Percentiles rank a stretch among this genome's conserved stretches.
Evolutionary conservation across 1,140 invertebrate genomes (phyloP).

Genomic region (Latrodectus geometricus): DNA sequence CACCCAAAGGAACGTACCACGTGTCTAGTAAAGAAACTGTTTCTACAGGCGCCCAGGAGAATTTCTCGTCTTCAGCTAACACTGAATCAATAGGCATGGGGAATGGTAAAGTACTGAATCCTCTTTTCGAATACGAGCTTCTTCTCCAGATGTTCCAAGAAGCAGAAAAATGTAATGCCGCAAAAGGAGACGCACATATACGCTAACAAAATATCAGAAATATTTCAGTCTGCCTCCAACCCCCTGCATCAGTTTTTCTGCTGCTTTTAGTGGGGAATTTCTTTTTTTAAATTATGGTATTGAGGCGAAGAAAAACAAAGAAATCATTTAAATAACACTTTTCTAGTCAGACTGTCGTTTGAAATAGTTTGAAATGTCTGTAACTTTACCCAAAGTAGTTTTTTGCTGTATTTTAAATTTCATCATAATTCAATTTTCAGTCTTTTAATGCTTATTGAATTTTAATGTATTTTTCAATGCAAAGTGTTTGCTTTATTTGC

Average conservation of each 20-base stretch:
- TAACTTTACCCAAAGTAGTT: no score
- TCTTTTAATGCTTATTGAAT: no score
- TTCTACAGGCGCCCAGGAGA: conserved; percentile 39
- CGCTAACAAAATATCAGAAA: conserved; percentile 18
- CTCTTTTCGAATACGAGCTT: conserved; percentile 33
- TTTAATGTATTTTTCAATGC: no score
- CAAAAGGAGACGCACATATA: not conserved
- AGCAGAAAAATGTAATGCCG: not conserved
- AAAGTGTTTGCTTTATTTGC: no score
- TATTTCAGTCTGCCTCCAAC: conserved; percentile 35
- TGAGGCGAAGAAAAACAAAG: conserved; percentile 31
- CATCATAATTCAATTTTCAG: no score
- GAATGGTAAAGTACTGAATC: conserved; percentile 50
- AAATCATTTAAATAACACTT: conserved; percentile 45
- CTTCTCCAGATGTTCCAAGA: conserved; percentile 34
- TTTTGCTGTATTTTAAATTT: no score
- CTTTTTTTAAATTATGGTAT: not conserved
- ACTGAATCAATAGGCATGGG: conserved; percentile 51
- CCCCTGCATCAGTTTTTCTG: not conserved
- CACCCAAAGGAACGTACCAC: conserved; percentile 48
- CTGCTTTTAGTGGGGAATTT: not conserved
- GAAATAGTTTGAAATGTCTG: no score
- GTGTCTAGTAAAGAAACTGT: conserved; percentile 55
- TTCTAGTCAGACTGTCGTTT: conserved; percentile 2
- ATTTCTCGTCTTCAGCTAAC: conserved; percentile 49